Evolutionary conservation across 2,888 invertebrate genomes (phyloP).

Genomic region (Xanthorhoe spadicearia): DNA sequence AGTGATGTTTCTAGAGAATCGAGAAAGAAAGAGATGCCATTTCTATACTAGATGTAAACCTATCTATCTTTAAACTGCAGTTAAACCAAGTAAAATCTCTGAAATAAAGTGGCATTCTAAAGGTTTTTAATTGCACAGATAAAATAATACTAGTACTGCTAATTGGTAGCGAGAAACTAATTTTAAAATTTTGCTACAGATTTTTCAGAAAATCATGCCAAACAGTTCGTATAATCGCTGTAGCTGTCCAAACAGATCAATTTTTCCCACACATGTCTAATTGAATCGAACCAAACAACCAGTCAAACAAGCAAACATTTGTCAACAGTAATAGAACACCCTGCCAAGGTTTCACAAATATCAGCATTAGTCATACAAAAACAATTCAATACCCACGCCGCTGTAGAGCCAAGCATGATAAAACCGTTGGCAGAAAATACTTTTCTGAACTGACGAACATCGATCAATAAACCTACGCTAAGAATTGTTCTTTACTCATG

Average conservation of each 20-base stretch:
- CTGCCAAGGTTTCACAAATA: conserved; percentile 69
- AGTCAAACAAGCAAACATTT: conserved; percentile 56
- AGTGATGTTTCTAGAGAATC: no score
- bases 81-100: no score
- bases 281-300: conserved; percentile 41
- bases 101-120: no score
- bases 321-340: conserved; percentile 69
- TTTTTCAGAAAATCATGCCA: not conserved
- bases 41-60: no score
- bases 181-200: not conserved
- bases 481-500: not conserved
- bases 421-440: conserved; percentile 34
- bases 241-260: not conserved
- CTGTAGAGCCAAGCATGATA: conserved; percentile 58
- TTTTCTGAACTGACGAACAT: conserved; percentile 3
- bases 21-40: no score
- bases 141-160: no score
- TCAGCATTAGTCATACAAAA: conserved; percentile 71
- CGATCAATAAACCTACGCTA: conserved; percentile 15
- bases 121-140: not conserved
- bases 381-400: conserved; percentile 68
- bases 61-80: no score
- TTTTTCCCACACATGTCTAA: conserved; percentile 10
- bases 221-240: not conserved
- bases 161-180: not conserved